phyloP scores from a whole-genome alignment of 2,797 vertebrate species.

The Chromis chromis region DNA sequence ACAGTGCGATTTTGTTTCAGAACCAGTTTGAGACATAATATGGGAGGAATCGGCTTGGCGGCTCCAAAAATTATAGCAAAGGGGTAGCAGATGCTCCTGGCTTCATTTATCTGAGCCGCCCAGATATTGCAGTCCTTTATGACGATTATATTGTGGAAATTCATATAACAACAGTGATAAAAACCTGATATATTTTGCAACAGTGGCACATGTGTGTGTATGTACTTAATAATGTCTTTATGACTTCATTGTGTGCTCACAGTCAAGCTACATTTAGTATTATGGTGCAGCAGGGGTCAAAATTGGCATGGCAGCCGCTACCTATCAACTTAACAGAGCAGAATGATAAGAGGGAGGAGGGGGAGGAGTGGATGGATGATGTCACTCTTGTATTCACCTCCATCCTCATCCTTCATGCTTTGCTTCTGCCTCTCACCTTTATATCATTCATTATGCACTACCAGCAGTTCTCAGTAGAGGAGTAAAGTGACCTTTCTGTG shows the following conservation, averaged over 20 bases:
- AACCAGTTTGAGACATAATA: background rate
- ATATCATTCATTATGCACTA: conserved; percentile 6
- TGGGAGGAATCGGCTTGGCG: background rate
- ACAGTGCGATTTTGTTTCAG: background rate
- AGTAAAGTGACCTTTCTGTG: conserved; percentile 5
- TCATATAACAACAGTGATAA: conserved; percentile 5
- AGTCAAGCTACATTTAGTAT: conserved; percentile 11
- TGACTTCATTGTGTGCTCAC: conserved; percentile 6
- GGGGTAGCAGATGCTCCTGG: background rate
- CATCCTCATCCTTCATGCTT: conserved; percentile 22
- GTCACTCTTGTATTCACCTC: conserved; percentile 15
- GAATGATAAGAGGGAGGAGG: conserved; percentile 6
- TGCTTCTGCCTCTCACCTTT: background rate
- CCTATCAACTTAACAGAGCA: conserved; percentile 12
- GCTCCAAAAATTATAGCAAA: background rate
- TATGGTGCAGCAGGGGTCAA: conserved; percentile 1
- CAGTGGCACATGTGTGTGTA: background rate
- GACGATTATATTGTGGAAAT: conserved; percentile 7
- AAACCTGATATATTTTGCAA: conserved; percentile 1
- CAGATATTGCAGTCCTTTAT: background rate
- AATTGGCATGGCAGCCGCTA: conserved; percentile 4
- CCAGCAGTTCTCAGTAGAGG: conserved; percentile 5
- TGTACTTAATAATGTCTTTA: background rate
- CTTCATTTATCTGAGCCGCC: background rate
- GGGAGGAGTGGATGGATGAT: conserved; percentile 18